Evolutionary conservation across 2,113 vertebrate species (phyloP).

Genomic region (Daboia siamensis): DNA sequence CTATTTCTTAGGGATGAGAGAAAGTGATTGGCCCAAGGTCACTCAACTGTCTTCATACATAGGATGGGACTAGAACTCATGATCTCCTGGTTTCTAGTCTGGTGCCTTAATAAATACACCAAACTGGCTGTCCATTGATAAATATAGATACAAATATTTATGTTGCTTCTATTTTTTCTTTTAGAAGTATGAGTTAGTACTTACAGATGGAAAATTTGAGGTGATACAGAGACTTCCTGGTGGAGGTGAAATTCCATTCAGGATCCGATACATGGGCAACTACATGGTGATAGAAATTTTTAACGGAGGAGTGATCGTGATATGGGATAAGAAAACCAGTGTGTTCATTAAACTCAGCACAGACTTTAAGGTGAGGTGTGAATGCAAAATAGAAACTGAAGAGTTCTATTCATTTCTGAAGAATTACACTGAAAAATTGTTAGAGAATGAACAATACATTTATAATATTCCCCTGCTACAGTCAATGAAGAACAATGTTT

Average conservation of each 20-base stretch:
- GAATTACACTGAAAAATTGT: neutral
- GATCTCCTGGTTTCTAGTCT: neutral
- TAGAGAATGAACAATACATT: neutral
- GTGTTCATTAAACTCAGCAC: constrained; percentile 84
- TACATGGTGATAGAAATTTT: constrained; percentile 81
- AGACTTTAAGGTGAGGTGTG: constrained; percentile 75
- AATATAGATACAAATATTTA: neutral
- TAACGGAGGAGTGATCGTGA: constrained; percentile 76
- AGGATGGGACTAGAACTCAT: neutral
- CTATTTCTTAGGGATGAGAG: neutral
- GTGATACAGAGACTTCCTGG: constrained; percentile 67
- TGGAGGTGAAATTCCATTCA: constrained; percentile 63
- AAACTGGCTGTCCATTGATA: neutral
- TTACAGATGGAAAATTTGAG: constrained; percentile 76
- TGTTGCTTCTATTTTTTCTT: neutral
- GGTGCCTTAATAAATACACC: neutral
- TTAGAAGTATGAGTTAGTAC: constrained; percentile 82
- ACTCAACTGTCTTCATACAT: neutral
- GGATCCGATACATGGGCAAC: constrained; percentile 81
- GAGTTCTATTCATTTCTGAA: neutral
- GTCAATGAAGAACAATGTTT: neutral
- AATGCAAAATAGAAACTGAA: constrained; percentile 8
- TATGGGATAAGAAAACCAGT: constrained; percentile 92
- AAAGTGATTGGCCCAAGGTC: neutral
- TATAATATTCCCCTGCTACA: neutral